Evolutionary conservation across 2,888 invertebrate genomes (phyloP).

Genomic region (Dyspetes luteomarginatus): DNA sequence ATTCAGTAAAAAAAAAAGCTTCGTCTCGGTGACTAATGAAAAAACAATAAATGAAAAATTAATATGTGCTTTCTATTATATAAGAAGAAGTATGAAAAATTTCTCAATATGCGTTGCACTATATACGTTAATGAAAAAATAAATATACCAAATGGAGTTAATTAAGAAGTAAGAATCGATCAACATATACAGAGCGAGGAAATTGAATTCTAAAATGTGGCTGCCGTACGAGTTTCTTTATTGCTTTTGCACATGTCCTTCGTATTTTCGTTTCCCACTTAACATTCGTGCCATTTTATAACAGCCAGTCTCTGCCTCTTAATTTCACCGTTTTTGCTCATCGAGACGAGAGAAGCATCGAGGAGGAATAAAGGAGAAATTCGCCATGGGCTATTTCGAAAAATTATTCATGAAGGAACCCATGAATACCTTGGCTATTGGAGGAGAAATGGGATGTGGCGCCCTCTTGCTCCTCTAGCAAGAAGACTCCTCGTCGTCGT

Average conservation of each 20-base stretch:
- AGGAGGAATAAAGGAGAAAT: constrained; percentile 26
- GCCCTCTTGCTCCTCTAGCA: neutral
- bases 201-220: constrained; percentile 30
- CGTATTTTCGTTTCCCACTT: constrained; percentile 50
- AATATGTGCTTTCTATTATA: constrained; percentile 15
- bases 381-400: constrained; percentile 52
- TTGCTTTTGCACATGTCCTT: constrained; percentile 13
- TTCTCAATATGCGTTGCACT: neutral
- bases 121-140: neutral
- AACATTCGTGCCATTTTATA: constrained; percentile 4
- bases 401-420: constrained; percentile 55
- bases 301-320: constrained; percentile 3
- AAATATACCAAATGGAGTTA: constrained; percentile 9
- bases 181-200: neutral
- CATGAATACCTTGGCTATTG: constrained; percentile 22
- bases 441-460: neutral
- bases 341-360: neutral
- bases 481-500: constrained; percentile 21
- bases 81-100: neutral
- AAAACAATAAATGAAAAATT: constrained; percentile 37
- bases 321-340: constrained; percentile 6
- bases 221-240: constrained; percentile 25
- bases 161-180: constrained; percentile 16
- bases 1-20: constrained; percentile 1
- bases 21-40: constrained; percentile 5